Base-by-base conservation (phyloP, 2,113 vertebrate genomes). In the Lophius piscatorius region DNA sequence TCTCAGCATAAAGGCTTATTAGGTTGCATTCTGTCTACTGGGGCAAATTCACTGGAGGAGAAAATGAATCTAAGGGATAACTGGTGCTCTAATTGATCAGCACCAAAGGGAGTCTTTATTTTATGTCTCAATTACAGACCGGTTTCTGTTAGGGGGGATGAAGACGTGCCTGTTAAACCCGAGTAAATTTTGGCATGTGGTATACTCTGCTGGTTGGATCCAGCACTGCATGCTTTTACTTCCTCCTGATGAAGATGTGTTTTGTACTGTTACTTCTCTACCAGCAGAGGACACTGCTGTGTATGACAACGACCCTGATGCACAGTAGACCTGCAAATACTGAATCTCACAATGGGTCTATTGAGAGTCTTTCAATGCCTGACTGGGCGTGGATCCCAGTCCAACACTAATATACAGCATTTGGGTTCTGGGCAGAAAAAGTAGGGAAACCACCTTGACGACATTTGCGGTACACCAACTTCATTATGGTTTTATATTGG, bases 221-320 rank as follows among this genome's bases (percentile, higher is more conserved):
- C 3, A 33, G 60, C 52, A 84, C 35, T 81, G 49, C 66, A 71
- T 29, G 13, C 24, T 26, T 20, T 10, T 13, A 1, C 35, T 17
- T 47, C 1, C 3, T 36, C 3, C 13, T 3, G 3, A 2, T 8
- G 0, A 9, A 40, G 11, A 2, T 8, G 4, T 23, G 3, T 9
- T 9, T 4, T 74, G 74, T 60, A 41, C 18, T 63, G 28, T 36
- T 9, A 22, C 11, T 5, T 10, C 38, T 5, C 9, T 44, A 24
- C 80, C 87, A 57, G 57, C 34, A 83, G 80, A 78, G 72, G 4
- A 52, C 40, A 21, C 60, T 78, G 56, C 58, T 82, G 71, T 6
- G 39, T 2, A 10, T 22, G 28, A 22, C n/a, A 26, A 3, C 5
- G 71, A 54, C 12, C 7, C 22, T 20, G 21, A 36, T 35, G 8